Evolutionary conservation across 2,888 invertebrate genomes (phyloP).

Genomic region (Protophormia terraenovae): DNA sequence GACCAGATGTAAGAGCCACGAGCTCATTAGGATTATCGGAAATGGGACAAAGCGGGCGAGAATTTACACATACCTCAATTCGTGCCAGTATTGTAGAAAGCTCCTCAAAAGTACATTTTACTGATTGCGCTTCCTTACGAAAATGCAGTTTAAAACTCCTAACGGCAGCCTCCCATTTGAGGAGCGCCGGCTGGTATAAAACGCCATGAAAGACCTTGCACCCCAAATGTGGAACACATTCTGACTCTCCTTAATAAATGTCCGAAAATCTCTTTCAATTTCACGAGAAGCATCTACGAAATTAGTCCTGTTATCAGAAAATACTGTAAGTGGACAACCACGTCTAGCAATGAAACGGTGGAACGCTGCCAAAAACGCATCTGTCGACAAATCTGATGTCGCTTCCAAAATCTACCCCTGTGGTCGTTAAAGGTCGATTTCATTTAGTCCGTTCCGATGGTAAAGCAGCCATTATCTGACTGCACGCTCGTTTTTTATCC

Average conservation of each 20-base stretch:
- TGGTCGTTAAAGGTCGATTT: neutral
- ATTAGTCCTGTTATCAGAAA: constrained; percentile 4
- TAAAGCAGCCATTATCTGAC: neutral
- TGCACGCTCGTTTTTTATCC: neutral
- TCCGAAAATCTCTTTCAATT: neutral
- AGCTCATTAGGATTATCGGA: no score
- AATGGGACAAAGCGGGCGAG: no score
- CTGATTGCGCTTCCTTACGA: neutral
- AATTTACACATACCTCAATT: constrained; percentile 2
- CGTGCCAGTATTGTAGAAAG: neutral
- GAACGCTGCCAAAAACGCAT: constrained; percentile 14
- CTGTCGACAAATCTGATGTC: constrained; percentile 1
- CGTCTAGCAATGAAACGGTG: constrained; percentile 14
- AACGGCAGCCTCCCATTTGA: neutral
- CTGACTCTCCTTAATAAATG: neutral
- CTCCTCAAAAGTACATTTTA: neutral
- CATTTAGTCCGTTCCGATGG: neutral
- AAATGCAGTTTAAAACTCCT: neutral
- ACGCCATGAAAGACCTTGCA: neutral
- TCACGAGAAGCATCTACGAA: neutral
- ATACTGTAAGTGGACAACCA: neutral
- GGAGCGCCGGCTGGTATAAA: neutral
- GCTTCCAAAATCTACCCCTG: neutral
- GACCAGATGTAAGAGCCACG: no score
- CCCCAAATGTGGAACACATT: neutral